Evolutionary conservation across 2,113 vertebrate species (phyloP), one percentile per base, ranked within the genome.

Genomic region (Peromyscus californicus): DNA sequence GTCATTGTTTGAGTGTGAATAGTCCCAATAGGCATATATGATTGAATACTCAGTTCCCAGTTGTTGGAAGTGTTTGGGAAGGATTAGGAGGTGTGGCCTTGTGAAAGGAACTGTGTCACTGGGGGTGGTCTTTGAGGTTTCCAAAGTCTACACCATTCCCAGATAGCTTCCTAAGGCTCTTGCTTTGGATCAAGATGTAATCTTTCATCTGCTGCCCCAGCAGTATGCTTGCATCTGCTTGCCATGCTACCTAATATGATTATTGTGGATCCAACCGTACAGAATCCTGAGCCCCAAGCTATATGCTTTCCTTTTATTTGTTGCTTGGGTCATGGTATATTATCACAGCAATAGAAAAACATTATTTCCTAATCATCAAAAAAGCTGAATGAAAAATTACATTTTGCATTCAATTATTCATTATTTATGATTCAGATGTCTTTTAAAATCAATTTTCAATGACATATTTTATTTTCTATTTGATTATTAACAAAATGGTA

Each of bases 151-250:
- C 29, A 15, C 31, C 15, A 57, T 39, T 82, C 21, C 33, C 33
- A 39, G 54, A 24, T 59, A 82, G 10, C 1, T 59, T 11, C 0
- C 2, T 13, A 5, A 12, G 33, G 31, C 21, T n/a, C 33, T 22
- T 3, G 22, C 33, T 59, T 59, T 59, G 22, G 6, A 24, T 26
- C 1, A 83, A 83, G 33, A 57, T 22, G 1, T 5, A 83, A 59
- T 59, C 21, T 39, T 21, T 39, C 17, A 13, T 5, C 4, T 12
- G n/a, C 9, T 57, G 10, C 51, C 57, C 79, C 54, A n/a, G 11
- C 0, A 54, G 29, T 36, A 57, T 57, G 51, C 5, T 10, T 7
- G 33, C 4, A 2, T 59, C 9, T 12, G 59, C 15, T 5, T 1
- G 17, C 2, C 9, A 57, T n/a, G 19, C 10, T 80, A 22, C 11